A percentile compares a stretch with the other conserved stretches of the same genome.
Conservation (phyloP, 2,797 vertebrate genomes). For the Rhinophrynus dorsalis region DNA sequence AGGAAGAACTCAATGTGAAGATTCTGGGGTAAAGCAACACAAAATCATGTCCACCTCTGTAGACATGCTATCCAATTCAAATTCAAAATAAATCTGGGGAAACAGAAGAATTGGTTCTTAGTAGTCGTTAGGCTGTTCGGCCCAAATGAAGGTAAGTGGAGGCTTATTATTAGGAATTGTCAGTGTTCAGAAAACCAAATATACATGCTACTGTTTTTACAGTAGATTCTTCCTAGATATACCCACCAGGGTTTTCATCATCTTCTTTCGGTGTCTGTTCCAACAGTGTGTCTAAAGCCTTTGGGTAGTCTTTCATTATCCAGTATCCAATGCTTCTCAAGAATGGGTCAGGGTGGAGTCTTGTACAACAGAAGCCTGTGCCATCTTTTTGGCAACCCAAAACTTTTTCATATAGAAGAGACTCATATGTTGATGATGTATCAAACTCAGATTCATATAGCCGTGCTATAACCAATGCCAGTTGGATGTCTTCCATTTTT, state of each 20-base stretch:
- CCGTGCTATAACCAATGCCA: constrained; percentile 94
- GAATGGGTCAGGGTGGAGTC: constrained; percentile 91
- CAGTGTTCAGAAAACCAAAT: too few relatives aligned
- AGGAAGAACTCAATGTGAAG: too few relatives aligned
- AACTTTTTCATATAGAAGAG: constrained; percentile 89
- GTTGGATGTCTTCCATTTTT: constrained; percentile 97
- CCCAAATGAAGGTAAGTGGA: too few relatives aligned
- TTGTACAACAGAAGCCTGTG: constrained; percentile 79
- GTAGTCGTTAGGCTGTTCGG: too few relatives aligned
- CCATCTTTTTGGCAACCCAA: constrained; percentile 87
- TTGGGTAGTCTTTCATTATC: constrained; percentile 95
- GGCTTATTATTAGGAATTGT: too few relatives aligned
- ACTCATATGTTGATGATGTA: constrained; percentile 89
- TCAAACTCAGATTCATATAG: constrained; percentile 96
- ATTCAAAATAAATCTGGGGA: too few relatives aligned
- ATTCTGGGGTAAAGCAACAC: too few relatives aligned
- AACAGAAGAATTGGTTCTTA: too few relatives aligned
- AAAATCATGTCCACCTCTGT: too few relatives aligned
- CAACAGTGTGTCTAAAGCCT: constrained; percentile 88
- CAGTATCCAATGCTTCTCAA: constrained; percentile 94
- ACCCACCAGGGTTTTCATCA: constrained; percentile 85
- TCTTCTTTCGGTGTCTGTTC: constrained; percentile 94
- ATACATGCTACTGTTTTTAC: too few relatives aligned
- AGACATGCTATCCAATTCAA: too few relatives aligned
- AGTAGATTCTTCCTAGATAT: neutral